Evolutionary conservation across 2,113 vertebrate species (phyloP), one percentile per base, ranked within the genome.

Genomic region (Ophiodon elongatus): DNA sequence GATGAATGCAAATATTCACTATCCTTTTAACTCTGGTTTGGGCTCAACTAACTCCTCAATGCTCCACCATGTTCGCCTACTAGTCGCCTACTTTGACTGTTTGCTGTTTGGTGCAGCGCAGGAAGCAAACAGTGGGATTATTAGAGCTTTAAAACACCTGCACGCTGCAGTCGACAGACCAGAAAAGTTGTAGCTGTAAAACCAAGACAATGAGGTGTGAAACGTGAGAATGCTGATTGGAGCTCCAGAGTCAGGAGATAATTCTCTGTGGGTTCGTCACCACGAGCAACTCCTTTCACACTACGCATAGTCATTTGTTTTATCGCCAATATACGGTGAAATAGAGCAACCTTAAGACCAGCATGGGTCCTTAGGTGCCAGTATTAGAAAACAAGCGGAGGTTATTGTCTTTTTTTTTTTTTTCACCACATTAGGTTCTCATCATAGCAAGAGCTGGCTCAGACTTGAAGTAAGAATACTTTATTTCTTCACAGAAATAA

Each of bases 341-440:
- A 17, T 10, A 35, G n/a, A 76, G 60, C n/a, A 29, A 25, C 45
- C 52, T 65, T 0, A 11, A 29, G 6, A 37, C 0, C 33, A 64
- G 31, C n/a, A 6, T 6, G n/a, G 33, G 62, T 4, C 23, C 23
- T 7, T 8, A 25, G 23, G 33, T 52, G 13, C 13, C 35, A 73
- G 3, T 9, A 37, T 17, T 14, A 54, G 62, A 54, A 39, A 39
- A 6, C 43, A 25, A 11, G 37, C 52, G 19, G 60, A 27, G 27
- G 13, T 45, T 19, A 66, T 31, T 41, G 41, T 9, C n/a, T n/a
- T n/a, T n/a, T n/a, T n/a, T n/a, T n/a, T 37, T 39, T 25, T 62
- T 52, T 63, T 13, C 66, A 27, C 66, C 27, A 21, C 37, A 50
- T 69, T 69, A 60, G 65, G 13, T 68, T 68, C 19, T 57, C 27